A percentile compares a stretch with the other conserved stretches of the same genome.
Conservation (phyloP, 2,113 vertebrate species). For the Numida meleagris region DNA sequence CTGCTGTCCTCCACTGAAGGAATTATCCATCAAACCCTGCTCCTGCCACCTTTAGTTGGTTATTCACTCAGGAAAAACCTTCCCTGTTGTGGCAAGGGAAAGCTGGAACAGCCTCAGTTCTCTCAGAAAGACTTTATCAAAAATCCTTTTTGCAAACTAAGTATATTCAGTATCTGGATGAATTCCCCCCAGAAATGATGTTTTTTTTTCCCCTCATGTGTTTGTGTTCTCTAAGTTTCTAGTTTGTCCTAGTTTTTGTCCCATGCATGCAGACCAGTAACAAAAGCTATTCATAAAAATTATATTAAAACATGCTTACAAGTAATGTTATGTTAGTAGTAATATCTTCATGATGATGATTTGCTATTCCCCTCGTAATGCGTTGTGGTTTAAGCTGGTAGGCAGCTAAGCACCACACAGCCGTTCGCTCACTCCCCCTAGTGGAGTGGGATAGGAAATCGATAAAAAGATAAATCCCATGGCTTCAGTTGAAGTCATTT, state of each 20-base stretch:
- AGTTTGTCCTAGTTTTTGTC: neutral
- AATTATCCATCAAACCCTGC: neutral
- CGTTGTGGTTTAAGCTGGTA: neutral
- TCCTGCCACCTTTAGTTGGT: neutral
- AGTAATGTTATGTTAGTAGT: neutral
- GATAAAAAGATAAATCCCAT: neutral
- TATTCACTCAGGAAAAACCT: neutral
- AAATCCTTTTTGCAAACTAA: neutral
- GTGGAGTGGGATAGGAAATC: neutral
- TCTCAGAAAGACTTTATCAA: neutral
- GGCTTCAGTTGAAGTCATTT: neutral
- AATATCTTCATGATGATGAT: neutral
- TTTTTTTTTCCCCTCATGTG: neutral
- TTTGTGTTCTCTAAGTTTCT: neutral
- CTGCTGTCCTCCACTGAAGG: neutral
- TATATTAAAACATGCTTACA: neutral
- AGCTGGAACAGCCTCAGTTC: neutral
- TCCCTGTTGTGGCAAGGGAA: neutral
- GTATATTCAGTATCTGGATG: neutral
- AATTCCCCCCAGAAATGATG: neutral
- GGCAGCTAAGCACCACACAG: neutral
- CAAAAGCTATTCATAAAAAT: neutral
- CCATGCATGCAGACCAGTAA: neutral
- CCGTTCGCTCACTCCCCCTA: neutral
- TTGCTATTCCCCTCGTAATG: neutral